These are phyloP conservation scores for Diglossa cyanea DNA, from an alignment of 2,797 vertebrate genomes.

Conservation along the genomic window DNA sequence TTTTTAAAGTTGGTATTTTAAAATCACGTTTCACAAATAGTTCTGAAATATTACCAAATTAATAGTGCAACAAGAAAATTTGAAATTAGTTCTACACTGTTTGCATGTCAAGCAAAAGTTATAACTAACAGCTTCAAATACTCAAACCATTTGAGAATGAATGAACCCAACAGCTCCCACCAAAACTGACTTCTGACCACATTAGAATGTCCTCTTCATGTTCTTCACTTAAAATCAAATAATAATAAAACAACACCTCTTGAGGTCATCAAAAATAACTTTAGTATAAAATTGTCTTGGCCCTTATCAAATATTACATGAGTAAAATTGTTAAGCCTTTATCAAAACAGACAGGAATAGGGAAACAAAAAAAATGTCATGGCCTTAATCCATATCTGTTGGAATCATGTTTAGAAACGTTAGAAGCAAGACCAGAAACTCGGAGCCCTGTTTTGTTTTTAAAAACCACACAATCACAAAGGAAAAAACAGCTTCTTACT, in stretches of 20 bases:
- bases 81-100: constrained; percentile 64
- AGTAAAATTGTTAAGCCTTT: constrained; percentile 76
- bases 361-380: constrained; percentile 60
- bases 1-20: constrained; percentile 70
- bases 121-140: constrained; percentile 56
- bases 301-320: constrained; percentile 78
- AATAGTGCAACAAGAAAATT: constrained; percentile 69
- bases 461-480: constrained; percentile 66
- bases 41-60: constrained; percentile 66
- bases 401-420: constrained; percentile 62
- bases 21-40: constrained; percentile 51
- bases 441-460: constrained; percentile 66
- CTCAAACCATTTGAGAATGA: constrained; percentile 56
- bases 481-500: constrained; percentile 64
- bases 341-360: constrained; percentile 64
- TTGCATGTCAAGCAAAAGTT: constrained; percentile 68
- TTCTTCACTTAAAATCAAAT: constrained; percentile 68
- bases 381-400: constrained; percentile 64
- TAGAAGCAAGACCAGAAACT: constrained; percentile 67
- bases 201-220: constrained; percentile 43
- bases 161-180: constrained; percentile 63
- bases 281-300: constrained; percentile 80
- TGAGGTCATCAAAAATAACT: constrained; percentile 82
- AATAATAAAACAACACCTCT: constrained; percentile 70
- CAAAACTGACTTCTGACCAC: constrained; percentile 50